Evolutionary conservation across 2,797 vertebrate species (phyloP).

Genomic region (Carcharodon carcharias): DNA sequence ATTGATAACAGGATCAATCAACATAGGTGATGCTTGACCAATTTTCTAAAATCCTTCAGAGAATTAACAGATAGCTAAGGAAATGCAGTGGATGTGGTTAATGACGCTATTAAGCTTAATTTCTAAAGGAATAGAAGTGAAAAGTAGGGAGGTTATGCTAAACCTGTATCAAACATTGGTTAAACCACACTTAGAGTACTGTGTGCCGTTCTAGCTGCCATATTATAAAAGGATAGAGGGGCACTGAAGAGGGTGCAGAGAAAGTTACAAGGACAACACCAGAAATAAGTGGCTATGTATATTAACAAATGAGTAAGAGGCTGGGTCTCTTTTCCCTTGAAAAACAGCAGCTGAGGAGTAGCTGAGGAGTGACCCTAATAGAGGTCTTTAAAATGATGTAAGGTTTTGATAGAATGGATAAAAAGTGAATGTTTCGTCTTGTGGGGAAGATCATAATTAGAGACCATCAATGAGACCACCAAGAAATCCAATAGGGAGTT

Average conservation of each 20-base stretch:
- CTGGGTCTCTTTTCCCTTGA: background rate
- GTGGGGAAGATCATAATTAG: background rate
- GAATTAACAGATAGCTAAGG: background rate
- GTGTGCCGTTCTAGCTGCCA: too few species aligned
- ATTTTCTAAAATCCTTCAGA: background rate
- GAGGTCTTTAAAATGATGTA: background rate
- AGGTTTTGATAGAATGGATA: background rate
- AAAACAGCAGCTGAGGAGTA: background rate
- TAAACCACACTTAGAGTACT: too few species aligned
- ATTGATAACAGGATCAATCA: background rate
- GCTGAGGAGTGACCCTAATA: background rate
- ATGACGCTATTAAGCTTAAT: background rate
- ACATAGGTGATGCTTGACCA: background rate
- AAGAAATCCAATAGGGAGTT: background rate
- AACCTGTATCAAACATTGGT: background rate
- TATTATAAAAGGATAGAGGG: too few species aligned
- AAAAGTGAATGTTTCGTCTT: background rate
- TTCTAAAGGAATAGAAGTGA: background rate
- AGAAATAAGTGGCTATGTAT: too few species aligned
- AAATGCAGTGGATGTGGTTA: background rate
- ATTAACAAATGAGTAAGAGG: background rate
- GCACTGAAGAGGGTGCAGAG: too few species aligned
- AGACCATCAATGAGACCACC: background rate
- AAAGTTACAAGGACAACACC: too few species aligned
- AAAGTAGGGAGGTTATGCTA: background rate